A percentile compares a stretch with the other conserved stretches of the same genome.
These are phyloP conservation scores for Physella acuta DNA, from an alignment of 1,140 invertebrate species.

Conservation along the genomic window DNA sequence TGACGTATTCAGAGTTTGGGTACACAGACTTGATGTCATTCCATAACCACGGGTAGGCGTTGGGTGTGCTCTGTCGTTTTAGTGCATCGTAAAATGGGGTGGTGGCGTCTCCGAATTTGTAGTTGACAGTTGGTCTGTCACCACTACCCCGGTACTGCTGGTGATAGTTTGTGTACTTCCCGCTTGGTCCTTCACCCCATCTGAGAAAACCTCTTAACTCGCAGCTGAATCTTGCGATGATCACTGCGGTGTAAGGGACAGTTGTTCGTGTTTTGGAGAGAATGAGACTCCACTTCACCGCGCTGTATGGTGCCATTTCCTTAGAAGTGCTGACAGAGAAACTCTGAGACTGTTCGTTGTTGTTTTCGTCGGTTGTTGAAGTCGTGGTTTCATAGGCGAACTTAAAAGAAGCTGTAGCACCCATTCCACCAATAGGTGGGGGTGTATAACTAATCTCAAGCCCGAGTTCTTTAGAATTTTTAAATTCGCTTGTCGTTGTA, in stretches of 20 bases:
- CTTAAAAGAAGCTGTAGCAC: not conserved
- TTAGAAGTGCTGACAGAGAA: not conserved
- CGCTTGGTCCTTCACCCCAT: not conserved
- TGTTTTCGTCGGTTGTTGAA: not conserved
- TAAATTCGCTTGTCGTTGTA: not conserved
- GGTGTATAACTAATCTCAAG: not conserved
- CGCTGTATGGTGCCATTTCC: not conserved
- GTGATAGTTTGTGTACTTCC: no score
- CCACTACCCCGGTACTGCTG: not conserved
- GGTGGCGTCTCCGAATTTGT: not conserved
- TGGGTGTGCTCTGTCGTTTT: not conserved
- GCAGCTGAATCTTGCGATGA: not conserved
- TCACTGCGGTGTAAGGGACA: slow-evolving; percentile 8
- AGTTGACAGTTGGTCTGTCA: not conserved
- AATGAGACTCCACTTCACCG: not conserved
- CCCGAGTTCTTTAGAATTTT: not conserved
- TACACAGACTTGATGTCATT: not conserved
- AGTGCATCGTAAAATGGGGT: not conserved
- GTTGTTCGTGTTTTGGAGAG: not conserved
- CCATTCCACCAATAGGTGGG: no score
- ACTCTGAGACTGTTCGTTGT: not conserved
- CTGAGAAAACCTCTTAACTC: slow-evolving; percentile 4
- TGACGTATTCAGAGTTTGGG: not conserved
- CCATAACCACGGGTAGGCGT: not conserved
- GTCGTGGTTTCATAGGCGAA: not conserved